phyloP scores from a whole-genome alignment of 2,888 invertebrate genomes.

The Masnerella sp. region DNA sequence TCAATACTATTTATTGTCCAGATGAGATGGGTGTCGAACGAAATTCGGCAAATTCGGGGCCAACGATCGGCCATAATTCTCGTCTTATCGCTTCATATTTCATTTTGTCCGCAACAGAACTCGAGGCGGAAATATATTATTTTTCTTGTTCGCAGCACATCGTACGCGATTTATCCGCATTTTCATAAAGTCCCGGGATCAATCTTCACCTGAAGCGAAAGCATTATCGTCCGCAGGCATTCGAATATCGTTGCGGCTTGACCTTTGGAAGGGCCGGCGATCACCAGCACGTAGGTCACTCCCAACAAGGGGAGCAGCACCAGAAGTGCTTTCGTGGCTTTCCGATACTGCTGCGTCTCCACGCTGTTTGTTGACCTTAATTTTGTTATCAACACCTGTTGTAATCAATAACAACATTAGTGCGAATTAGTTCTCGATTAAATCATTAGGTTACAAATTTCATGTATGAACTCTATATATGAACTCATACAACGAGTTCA shows the following conservation, averaged over 20 bases:
- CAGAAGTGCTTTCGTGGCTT: slow-evolving; percentile 93
- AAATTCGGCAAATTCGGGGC: too few relatives aligned
- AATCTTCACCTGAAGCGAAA: slow-evolving; percentile 90
- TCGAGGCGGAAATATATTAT: slow-evolving; percentile 1
- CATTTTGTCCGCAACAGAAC: slow-evolving; percentile 7
- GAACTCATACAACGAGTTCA: too few relatives aligned
- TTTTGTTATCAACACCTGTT: slow-evolving; percentile 94
- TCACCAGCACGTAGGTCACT: slow-evolving; percentile 91
- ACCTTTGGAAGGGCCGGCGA: slow-evolving; percentile 88
- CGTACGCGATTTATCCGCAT: slow-evolving; percentile 12
- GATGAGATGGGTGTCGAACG: too few relatives aligned
- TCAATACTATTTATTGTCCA: too few relatives aligned
- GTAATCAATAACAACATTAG: slow-evolving; percentile 25
- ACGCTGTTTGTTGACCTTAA: slow-evolving; percentile 92
- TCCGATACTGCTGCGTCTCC: slow-evolving; percentile 93
- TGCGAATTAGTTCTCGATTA: too few relatives aligned
- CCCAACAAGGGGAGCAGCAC: slow-evolving; percentile 96
- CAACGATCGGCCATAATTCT: too few relatives aligned
- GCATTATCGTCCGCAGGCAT: slow-evolving; percentile 87
- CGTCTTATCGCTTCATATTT: slow-evolving; percentile 21
- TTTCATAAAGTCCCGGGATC: slow-evolving; percentile 1
- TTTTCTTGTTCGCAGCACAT: slow-evolving; percentile 6
- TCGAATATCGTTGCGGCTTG: slow-evolving; percentile 87
- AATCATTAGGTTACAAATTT: too few relatives aligned
- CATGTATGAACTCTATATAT: too few relatives aligned